Base-by-base conservation (phyloP, 1,140 invertebrate genomes). In the Drosophila trapezifrons region DNA sequence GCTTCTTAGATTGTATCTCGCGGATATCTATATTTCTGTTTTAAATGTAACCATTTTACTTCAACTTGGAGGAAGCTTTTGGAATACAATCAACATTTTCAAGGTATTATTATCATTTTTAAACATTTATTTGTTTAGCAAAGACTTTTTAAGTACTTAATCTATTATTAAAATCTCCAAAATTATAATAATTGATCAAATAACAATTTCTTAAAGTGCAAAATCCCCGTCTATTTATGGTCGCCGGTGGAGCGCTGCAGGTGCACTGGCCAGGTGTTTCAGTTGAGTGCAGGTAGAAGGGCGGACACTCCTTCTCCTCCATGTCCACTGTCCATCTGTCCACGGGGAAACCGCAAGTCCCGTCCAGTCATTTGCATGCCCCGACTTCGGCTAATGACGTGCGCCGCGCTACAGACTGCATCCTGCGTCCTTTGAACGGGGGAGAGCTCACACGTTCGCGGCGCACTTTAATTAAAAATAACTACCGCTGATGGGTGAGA, bases 401-500 rank as follows among this genome's bases (percentile, higher is more conserved):
- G 62, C 27, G 20, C 37, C 40, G 10, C 29, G 40, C 63, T 51
- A 20, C 47, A 47, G 37, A 40, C 64, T 37, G 40, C 27, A 49
- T 35, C 17, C 64, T 20, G 40, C 15, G 12, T 6, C 18, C 54
- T 40, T 20, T 40, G 35, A 25, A 29, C 63, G 17, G 9, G 37
- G 37, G 17, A 27, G 37, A 38, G 9, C 59, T 42, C 49, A 73
- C 83, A 60, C 78, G 71, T 56, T 79, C 47, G 66, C 62, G 52
- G 40, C 22, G 83, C 64, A 79, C 60, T 83, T 87, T 83, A 87
- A 86, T 86, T 86, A 86, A 86, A 85, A 86, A 86, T 83, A 86
- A 78, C 83, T 79, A 70, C 71, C 49, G 49, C 62, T 22, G 43
- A 29, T 45, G 51, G 42, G 46, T 29, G 13, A 52, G 29, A 7